Evolutionary conservation across 2,888 invertebrate genomes (phyloP).

Genomic region (Falcaria lacertinaria): DNA sequence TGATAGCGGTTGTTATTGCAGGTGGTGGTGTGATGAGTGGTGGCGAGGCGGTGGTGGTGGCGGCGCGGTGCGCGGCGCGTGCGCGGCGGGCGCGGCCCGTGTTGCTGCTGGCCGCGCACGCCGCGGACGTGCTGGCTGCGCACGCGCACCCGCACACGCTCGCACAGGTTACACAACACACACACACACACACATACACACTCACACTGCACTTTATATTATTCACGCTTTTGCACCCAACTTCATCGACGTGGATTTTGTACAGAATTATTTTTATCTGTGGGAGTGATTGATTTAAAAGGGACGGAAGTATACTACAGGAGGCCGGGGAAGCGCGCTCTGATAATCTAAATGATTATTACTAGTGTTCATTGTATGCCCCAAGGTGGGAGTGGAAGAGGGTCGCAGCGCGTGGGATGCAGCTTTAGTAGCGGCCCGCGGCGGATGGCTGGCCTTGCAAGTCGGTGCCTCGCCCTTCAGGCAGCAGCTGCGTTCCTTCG

Average conservation of each 20-base stretch:
- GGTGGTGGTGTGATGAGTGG: slow-evolving; percentile 32
- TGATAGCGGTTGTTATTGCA: slow-evolving; percentile 7
- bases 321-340: too few relatives aligned
- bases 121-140: slow-evolving; percentile 90
- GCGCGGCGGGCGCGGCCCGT: slow-evolving; percentile 75
- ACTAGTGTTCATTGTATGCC: background rate
- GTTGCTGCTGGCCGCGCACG: slow-evolving; percentile 91
- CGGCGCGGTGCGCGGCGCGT: slow-evolving; percentile 15
- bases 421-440: slow-evolving; percentile 37
- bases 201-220: too few relatives aligned
- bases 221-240: too few relatives aligned
- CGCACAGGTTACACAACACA: too few relatives aligned
- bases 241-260: too few relatives aligned
- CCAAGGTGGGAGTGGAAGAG: slow-evolving; percentile 50
- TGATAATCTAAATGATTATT: too few relatives aligned
- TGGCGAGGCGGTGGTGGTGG: slow-evolving; percentile 13
- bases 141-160: slow-evolving; percentile 33
- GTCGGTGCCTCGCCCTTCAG: slow-evolving; percentile 64
- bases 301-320: too few relatives aligned
- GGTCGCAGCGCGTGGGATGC: slow-evolving; percentile 46
- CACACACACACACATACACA: too few relatives aligned
- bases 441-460: slow-evolving; percentile 56
- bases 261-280: too few relatives aligned
- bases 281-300: too few relatives aligned
- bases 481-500: slow-evolving; percentile 45